phyloP scores from a whole-genome alignment of 2,888 invertebrate species.

The Buathra laborator region DNA sequence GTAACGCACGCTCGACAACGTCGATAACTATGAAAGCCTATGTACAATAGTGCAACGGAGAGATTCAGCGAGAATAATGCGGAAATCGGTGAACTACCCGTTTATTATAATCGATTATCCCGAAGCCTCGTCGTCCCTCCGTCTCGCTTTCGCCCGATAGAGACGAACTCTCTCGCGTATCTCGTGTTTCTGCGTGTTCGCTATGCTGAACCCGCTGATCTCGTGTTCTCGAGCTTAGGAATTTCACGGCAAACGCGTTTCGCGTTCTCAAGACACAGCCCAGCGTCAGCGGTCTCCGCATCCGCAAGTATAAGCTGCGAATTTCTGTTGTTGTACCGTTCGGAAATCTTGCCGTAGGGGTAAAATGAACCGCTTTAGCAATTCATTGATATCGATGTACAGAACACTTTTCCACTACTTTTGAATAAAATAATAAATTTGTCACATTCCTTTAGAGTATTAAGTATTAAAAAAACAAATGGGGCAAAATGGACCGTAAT shows the following conservation, averaged over 20 bases:
- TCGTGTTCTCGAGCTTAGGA: slow-evolving; percentile 65
- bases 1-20: background rate
- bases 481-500: no score
- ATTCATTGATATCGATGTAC: background rate
- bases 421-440: no score
- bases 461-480: no score
- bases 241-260: slow-evolving; percentile 71
- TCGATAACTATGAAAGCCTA: background rate
- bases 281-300: slow-evolving; percentile 63
- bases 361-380: background rate
- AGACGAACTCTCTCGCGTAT: slow-evolving; percentile 28
- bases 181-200: slow-evolving; percentile 30
- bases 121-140: slow-evolving; percentile 19
- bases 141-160: background rate
- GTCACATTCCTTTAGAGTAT: no score
- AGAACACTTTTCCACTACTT: background rate
- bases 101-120: slow-evolving; percentile 29
- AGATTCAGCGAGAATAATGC: slow-evolving; percentile 22
- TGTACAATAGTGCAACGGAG: background rate
- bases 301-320: slow-evolving; percentile 31
- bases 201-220: background rate
- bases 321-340: slow-evolving; percentile 33
- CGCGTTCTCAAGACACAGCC: slow-evolving; percentile 53
- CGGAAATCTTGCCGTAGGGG: no score
- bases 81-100: slow-evolving; percentile 14